Conservation (phyloP, 2,113 vertebrate genomes). For the Hystrix brachyura region DNA sequence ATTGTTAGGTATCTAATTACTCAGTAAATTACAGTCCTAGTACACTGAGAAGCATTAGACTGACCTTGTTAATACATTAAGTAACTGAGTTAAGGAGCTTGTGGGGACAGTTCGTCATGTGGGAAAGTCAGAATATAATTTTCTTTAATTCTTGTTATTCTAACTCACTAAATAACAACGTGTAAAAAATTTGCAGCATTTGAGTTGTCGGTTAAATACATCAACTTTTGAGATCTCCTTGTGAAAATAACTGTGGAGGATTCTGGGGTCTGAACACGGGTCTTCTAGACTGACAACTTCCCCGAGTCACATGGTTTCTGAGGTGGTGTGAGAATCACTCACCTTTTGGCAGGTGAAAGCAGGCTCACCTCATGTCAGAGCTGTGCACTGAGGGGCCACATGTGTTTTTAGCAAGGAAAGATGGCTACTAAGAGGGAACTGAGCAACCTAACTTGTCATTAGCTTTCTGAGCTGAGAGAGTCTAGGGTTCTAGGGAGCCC, state of each 20-base stretch:
- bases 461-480: not conserved
- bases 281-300: not conserved
- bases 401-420: not conserved
- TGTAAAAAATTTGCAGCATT: not conserved
- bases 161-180: not conserved
- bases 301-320: not conserved
- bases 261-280: not conserved
- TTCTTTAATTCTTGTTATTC: not conserved
- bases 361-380: not conserved
- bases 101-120: not conserved
- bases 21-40: not conserved
- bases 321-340: not conserved
- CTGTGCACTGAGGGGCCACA: not conserved
- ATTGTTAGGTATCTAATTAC: slow-evolving; percentile 26
- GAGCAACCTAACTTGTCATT: not conserved
- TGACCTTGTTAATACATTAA: slow-evolving; percentile 42
- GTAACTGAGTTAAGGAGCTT: slow-evolving; percentile 10
- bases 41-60: not conserved
- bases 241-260: not conserved
- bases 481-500: not conserved
- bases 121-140: not conserved
- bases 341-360: not conserved
- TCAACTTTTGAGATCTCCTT: slow-evolving; percentile 23
- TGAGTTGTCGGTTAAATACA: slow-evolving; percentile 15
- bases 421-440: not conserved